phyloP scores from a whole-genome alignment of 2,888 invertebrate species.

The Acronicta leporina region DNA sequence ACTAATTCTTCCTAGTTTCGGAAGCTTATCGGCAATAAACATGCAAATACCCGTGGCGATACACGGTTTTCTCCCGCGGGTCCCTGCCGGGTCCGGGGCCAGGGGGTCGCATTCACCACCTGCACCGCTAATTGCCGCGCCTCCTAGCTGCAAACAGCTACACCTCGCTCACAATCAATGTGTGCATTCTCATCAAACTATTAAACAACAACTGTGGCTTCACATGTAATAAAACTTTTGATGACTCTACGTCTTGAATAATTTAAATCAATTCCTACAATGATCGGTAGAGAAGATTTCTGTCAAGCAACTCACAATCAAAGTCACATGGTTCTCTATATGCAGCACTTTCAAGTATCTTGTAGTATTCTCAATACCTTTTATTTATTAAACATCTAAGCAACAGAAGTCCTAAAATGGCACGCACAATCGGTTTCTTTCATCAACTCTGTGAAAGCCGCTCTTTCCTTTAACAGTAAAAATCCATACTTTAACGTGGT shows the following conservation, averaged over 20 bases:
- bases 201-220: conserved; percentile 23
- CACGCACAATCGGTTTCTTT: conserved; percentile 1
- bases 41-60: conserved; percentile 70
- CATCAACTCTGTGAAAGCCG: neutral
- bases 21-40: conserved; percentile 74
- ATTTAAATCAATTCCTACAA: neutral
- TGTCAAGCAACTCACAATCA: no score
- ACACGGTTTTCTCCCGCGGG: conserved; percentile 60
- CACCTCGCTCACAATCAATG: conserved; percentile 72
- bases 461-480: neutral
- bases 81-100: conserved; percentile 65
- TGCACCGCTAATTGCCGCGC: conserved; percentile 85
- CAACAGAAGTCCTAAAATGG: neutral
- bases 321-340: neutral
- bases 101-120: conserved; percentile 84
- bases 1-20: conserved; percentile 66
- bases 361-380: neutral
- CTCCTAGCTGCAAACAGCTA: conserved; percentile 82
- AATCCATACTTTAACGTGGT: conserved; percentile 6
- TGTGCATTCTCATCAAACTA: conserved; percentile 61
- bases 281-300: neutral
- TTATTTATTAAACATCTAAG: neutral
- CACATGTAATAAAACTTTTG: conserved; percentile 11
- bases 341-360: neutral
- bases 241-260: neutral